Base-by-base conservation (phyloP, 2,113 vertebrate species). In the Glareola pratincola region DNA sequence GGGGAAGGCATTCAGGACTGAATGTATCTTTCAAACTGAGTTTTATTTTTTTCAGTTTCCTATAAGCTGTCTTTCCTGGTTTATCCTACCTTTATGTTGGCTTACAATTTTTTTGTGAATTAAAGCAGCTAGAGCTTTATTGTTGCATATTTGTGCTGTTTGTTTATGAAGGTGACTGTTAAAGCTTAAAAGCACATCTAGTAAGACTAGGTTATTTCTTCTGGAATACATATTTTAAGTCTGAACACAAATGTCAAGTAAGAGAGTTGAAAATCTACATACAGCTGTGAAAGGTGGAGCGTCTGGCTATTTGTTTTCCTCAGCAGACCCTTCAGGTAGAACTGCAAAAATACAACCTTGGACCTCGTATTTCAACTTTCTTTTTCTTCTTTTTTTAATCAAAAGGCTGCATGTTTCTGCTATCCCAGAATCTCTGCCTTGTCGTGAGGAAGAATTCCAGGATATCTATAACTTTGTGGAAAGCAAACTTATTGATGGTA, bases 391-490 rank as follows among this genome's bases (percentile, higher is more conserved):
- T 48, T 13, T 88, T 88, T 85, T 30, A 39, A 88, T 91, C 32
- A n/a, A 59, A 64, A 99, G 99, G 96, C 96, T 99, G 34, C 99
- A 99, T 51, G 99, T 99, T 91, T 99, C 99, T 85, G 97, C 99
- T 9, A 85, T 99, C 68, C 99, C 99, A 1, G 99, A 99, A 83
- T 99, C 99, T 34, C 98, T 99, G 75, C 99, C 99, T 34, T 99
- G 99, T 96, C 98, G 99, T 85, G 99, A 99, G 96, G 98, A 99
- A 96, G 99, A 99, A 97, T 99, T 99, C 86, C 99, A 99, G 90
- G 98, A 99, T 97, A 98, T 99, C 87, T 99, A 99, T 97, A 99
- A 97, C 95, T 99, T 99, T 83, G 99, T 99, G 97, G 99, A 99
- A 97, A 99, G 99, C 96, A 99, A 99, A 97, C 98, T 99, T 89